Base-by-base conservation (phyloP, 2,888 invertebrate species). In the Rhodophaea formosa region DNA sequence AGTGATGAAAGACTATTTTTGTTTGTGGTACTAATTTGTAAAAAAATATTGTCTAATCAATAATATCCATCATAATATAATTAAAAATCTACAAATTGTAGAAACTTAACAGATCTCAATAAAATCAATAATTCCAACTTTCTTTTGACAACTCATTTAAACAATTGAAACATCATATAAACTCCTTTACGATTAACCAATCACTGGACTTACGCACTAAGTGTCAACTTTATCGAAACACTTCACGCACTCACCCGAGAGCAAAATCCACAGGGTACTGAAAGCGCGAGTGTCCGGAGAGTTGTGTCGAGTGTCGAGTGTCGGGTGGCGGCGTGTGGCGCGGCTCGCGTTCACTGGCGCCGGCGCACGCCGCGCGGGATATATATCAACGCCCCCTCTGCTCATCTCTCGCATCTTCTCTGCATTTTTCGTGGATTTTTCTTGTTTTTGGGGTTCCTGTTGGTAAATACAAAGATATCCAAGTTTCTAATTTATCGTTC, bases 311-410 rank as follows among this genome's bases (percentile, higher is more conserved):
- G 8, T 39, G 39, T 39, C 39, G 12, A 23, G 23, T 23, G 23
- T 23, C 47, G 30, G 14, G 2, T 8, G 12, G 17, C 6, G 35
- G 7, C 12, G 29, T 23, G 23, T 7, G n/a, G 30, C 14, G 15
- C n/a, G 17, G n/a, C 12, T 17, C 16, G 35, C 51, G 17, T 5
- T 35, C 35, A 51, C 51, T 51, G 51, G 35, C 35, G 35, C 8
- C 51, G 35, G 35, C 51, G 51, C 51, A 7, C 15, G 51, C 35
- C 35, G 35, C 16, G 35, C 16, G 35, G n/a, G 35, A 51, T 51
- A 51, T 51, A 51, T 51, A 51, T 35, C 16, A 51, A 51, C 51
- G 17, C 16, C 51, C 51, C 51, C 51, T 51, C 49, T 51, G 49
- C 49, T 35, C 49, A 35, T 51, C 32, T 15, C 16, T 6, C 12